These are phyloP conservation scores for Oegoconia quadripuncta DNA, from an alignment of 2,888 invertebrate genomes.

Conservation along the genomic window DNA sequence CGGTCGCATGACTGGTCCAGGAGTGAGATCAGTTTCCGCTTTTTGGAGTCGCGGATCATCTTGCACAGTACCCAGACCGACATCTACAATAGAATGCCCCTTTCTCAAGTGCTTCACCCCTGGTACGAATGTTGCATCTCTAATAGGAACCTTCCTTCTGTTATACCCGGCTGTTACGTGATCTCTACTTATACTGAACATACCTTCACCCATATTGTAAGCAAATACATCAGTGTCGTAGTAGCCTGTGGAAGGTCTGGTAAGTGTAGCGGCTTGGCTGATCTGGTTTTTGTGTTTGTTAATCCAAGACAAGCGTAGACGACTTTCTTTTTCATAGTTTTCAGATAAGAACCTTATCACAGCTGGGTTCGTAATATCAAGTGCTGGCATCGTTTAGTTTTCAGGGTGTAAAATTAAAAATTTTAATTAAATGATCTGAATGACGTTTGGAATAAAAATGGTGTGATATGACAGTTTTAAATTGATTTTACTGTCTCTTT, in stretches of 20 bases:
- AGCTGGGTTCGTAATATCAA: neutral
- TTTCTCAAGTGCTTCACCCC: neutral
- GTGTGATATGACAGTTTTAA: too few species aligned
- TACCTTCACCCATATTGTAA: neutral
- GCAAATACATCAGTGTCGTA: neutral
- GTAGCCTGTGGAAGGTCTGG: neutral
- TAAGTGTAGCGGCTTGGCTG: too few species aligned
- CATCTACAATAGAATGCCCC: neutral
- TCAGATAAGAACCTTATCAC: neutral
- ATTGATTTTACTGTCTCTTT: too few species aligned
- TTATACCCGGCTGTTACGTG: neutral
- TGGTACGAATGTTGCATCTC: too few species aligned
- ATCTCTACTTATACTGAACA: neutral
- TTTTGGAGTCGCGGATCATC: neutral
- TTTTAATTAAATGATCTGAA: too few species aligned
- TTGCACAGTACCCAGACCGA: too few species aligned
- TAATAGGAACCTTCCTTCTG: neutral
- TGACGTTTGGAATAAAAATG: too few species aligned
- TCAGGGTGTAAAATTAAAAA: too few species aligned
- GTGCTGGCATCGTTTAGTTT: neutral
- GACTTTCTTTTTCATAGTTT: neutral
- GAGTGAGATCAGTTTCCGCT: neutral
- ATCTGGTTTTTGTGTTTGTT: too few species aligned
- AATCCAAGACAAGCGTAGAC: neutral
- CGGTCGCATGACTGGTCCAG: neutral